phyloP scores from a whole-genome alignment of 2,888 invertebrate genomes.

The Pterostichus madidus region DNA sequence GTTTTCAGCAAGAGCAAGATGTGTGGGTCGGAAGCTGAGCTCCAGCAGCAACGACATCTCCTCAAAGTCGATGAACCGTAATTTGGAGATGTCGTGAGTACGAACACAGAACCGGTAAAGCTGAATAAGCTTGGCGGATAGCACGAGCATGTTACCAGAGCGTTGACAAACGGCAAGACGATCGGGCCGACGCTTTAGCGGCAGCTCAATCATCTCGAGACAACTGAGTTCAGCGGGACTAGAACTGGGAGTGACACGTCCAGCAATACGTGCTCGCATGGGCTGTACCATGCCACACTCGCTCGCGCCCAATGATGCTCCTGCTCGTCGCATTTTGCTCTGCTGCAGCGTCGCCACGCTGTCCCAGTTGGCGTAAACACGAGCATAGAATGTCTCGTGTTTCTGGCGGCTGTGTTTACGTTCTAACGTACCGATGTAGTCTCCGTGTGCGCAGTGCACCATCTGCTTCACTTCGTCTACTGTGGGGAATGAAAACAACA shows the following conservation, averaged over 20 bases:
- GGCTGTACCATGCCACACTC: slow-evolving; percentile 78
- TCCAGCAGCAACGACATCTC: slow-evolving; percentile 83
- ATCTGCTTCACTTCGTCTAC: slow-evolving; percentile 86
- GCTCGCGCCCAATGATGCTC: slow-evolving; percentile 74
- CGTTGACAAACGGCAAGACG: slow-evolving; percentile 70
- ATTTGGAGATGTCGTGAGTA: slow-evolving; percentile 84
- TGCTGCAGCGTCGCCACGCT: slow-evolving; percentile 76
- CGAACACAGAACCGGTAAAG: slow-evolving; percentile 83
- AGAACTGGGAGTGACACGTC: slow-evolving; percentile 85
- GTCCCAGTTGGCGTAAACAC: slow-evolving; percentile 89
- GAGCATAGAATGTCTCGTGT: slow-evolving; percentile 79
- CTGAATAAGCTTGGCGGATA: slow-evolving; percentile 76
- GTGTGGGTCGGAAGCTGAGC: slow-evolving; percentile 81
- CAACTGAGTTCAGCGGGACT: slow-evolving; percentile 81
- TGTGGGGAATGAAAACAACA: slow-evolving; percentile 84
- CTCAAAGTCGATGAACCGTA: slow-evolving; percentile 85
- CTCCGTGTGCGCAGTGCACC: slow-evolving; percentile 83
- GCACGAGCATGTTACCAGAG: slow-evolving; percentile 76
- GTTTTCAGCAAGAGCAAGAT: slow-evolving; percentile 84
- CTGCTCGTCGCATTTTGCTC: slow-evolving; percentile 76
- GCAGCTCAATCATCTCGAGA: slow-evolving; percentile 87
- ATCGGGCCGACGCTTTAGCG: slow-evolving; percentile 80
- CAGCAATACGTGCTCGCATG: slow-evolving; percentile 86
- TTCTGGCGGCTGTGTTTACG: slow-evolving; percentile 78
- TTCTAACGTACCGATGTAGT: slow-evolving; percentile 84